Evolutionary conservation across 2,113 vertebrate species (phyloP).

Genomic region (Bubo blakistoni): DNA sequence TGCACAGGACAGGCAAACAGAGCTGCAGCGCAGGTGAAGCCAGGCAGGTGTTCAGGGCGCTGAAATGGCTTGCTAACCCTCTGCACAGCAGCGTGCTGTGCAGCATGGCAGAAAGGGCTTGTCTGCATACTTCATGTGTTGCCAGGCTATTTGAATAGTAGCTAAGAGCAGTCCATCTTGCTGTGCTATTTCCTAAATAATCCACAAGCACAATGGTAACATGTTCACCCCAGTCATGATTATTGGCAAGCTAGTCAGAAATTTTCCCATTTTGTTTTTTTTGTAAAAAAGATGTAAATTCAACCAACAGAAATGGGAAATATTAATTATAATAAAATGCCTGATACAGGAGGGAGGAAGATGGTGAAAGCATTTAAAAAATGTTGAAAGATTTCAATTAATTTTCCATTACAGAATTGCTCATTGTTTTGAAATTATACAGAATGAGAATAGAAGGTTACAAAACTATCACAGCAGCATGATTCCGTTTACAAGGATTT

Average conservation of each 20-base stretch:
- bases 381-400: neutral
- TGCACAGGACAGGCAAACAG: neutral
- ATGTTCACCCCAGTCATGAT: accelerated
- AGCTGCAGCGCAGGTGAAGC: neutral
- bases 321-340: neutral
- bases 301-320: neutral
- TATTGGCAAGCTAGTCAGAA: neutral
- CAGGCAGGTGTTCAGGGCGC: neutral
- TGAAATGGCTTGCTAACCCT: neutral
- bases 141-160: accelerated
- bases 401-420: neutral
- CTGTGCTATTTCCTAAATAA: neutral
- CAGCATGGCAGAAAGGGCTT: neutral
- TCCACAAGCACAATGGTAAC: neutral
- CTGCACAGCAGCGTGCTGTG: accelerated
- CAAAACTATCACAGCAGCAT: neutral
- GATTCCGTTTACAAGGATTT: neutral
- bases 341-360: neutral
- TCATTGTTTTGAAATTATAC: neutral
- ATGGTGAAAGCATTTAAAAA: neutral
- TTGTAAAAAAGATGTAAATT: neutral
- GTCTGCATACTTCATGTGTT: accelerated
- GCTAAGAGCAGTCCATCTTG: neutral
- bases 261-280: neutral
- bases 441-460: neutral